Evolutionary conservation across 1,140 invertebrate genomes (phyloP).

Genomic region (Amyelois transitella): DNA sequence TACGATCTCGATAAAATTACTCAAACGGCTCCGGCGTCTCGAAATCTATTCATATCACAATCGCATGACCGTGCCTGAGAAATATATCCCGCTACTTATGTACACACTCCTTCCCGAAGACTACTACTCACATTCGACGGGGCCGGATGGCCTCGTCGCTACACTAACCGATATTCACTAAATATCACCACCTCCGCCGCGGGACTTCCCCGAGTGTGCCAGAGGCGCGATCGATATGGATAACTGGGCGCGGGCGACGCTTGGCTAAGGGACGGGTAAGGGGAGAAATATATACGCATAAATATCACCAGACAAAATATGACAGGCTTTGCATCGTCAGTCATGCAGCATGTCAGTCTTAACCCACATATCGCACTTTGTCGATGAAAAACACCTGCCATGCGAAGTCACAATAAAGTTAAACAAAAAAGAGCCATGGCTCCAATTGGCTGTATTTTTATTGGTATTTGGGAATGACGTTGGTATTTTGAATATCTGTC

Average conservation of each 20-base stretch:
- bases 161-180: slow-evolving; percentile 47
- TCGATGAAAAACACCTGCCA: no score
- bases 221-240: slow-evolving; percentile 52
- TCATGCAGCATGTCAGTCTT: neutral
- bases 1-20: slow-evolving; percentile 65
- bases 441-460: neutral
- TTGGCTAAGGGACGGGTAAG: slow-evolving; percentile 19
- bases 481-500: neutral
- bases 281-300: slow-evolving; percentile 8
- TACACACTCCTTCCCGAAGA: slow-evolving; percentile 64
- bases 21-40: slow-evolving; percentile 64
- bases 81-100: slow-evolving; percentile 70
- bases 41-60: slow-evolving; percentile 72
- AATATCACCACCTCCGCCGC: slow-evolving; percentile 41
- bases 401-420: no score
- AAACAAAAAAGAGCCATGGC: neutral
- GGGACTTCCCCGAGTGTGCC: slow-evolving; percentile 40
- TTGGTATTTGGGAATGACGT: neutral
- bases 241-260: slow-evolving; percentile 33
- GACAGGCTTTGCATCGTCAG: neutral
- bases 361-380: no score
- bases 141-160: slow-evolving; percentile 23
- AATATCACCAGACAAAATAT: slow-evolving; percentile 34
- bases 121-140: slow-evolving; percentile 23
- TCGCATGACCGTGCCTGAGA: slow-evolving; percentile 72